These are phyloP conservation scores for Tricholaema leucomelas DNA, from an alignment of 2,113 vertebrate species.

Conservation along the genomic window DNA sequence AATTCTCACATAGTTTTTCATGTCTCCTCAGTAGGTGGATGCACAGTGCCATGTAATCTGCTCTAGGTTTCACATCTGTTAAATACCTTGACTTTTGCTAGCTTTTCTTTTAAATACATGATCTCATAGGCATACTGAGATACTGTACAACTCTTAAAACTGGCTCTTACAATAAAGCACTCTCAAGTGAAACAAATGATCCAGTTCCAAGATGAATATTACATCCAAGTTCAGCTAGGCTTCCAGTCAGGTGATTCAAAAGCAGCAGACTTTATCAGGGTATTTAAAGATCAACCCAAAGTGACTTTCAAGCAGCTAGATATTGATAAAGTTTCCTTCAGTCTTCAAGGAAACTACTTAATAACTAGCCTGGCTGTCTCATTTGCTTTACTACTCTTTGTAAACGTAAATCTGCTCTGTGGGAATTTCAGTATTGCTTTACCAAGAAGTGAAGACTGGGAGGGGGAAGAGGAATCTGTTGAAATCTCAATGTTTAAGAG, in stretches of 20 bases:
- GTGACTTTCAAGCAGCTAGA: background rate
- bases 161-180: slow-evolving; percentile 1
- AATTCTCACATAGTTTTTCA: background rate
- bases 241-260: background rate
- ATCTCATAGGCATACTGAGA: background rate
- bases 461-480: background rate
- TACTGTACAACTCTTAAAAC: background rate
- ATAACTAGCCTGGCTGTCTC: background rate
- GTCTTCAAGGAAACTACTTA: background rate
- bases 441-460: background rate
- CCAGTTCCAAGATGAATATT: background rate
- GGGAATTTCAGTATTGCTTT: background rate
- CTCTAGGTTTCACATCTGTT: background rate
- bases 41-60: background rate
- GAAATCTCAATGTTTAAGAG: background rate
- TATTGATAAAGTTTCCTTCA: background rate
- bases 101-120: background rate
- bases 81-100: background rate
- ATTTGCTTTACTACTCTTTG: background rate
- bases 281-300: background rate
- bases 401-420: background rate
- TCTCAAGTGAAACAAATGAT: background rate
- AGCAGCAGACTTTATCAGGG: background rate
- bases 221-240: background rate
- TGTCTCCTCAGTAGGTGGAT: background rate